Base-by-base conservation (phyloP, 1,140 invertebrate genomes). In the Hermetia illucens region DNA sequence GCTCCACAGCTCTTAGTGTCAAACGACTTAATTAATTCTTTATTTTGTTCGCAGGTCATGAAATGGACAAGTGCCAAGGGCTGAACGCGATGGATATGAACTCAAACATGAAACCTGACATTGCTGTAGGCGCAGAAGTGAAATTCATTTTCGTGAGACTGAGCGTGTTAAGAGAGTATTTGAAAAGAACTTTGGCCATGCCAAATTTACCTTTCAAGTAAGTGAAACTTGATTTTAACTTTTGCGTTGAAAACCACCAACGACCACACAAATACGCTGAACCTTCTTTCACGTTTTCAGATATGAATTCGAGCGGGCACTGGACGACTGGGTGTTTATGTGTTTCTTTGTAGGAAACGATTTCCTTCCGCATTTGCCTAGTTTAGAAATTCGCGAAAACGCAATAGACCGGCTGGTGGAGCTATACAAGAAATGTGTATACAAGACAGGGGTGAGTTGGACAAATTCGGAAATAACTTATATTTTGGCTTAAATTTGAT, bases 311-410 rank as follows among this genome's bases (percentile, higher is more conserved):
- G 87, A 96, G 53, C 64, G 90, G 42, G 89, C 77, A 2, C 56
- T 96, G 3, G 96, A 99, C 63, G 96, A 99, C 65, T 99, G 95
- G 94, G 94, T 98, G 1, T 98, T 99, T 59, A 97, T 99, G 91
- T 98, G 96, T 64, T 99, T 99, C 66, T 99, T 99, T 68, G 96
- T 99, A 39, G 96, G 96, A 29, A 99, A 99, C 65, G 96, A 99
- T 69, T 99, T 99, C 62, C 62, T 99, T 46, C 96, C 96, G 12
- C 96, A 99, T 72, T 69, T 99, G 39, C 96, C 96, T 12, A 97
- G 92, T 17, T 64, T 99, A 41, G 95, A 99, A 71, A 99, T 99
- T 51, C 71, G 95, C 41, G 96, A 99, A 71, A 85, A 84, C 10
- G 96, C 96, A 0, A 96, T 99, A 43, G 94, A 99, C 63, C 69